Evolutionary conservation across 2,797 vertebrate species (phyloP).

Genomic region (Neomorphus geoffroyi): DNA sequence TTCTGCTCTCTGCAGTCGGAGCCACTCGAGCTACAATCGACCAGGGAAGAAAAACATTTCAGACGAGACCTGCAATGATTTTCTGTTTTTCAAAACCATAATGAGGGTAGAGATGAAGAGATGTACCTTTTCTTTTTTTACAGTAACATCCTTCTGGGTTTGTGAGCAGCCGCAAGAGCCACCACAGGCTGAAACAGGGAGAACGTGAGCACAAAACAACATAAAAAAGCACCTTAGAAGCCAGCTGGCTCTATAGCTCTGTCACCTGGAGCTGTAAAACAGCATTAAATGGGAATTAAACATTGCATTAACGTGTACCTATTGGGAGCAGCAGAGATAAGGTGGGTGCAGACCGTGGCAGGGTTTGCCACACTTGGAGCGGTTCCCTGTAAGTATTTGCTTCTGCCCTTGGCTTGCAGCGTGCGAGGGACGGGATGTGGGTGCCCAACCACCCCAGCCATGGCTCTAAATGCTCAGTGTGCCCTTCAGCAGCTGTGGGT

Average conservation of each 20-base stretch:
- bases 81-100: neutral
- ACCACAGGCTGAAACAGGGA: neutral
- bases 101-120: neutral
- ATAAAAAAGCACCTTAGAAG: neutral
- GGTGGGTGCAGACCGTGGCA: accelerated
- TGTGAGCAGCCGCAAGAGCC: neutral
- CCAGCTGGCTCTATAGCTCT: neutral
- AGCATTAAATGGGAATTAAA: neutral
- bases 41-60: neutral
- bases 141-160: neutral
- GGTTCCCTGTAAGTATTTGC: neutral
- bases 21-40: accelerated
- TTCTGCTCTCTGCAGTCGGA: accelerated
- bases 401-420: accelerated
- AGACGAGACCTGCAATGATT: neutral
- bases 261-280: neutral
- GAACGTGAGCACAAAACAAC: neutral
- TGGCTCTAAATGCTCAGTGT: neutral
- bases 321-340: neutral
- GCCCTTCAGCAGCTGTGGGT: neutral
- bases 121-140: accelerated
- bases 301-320: neutral
- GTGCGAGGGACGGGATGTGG: accelerated
- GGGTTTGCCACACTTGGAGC: neutral
- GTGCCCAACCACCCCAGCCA: accelerated